Evolutionary conservation across 2,888 invertebrate genomes (phyloP), one percentile per base, ranked within the genome.

Genomic region (Cloeon dipterum): DNA sequence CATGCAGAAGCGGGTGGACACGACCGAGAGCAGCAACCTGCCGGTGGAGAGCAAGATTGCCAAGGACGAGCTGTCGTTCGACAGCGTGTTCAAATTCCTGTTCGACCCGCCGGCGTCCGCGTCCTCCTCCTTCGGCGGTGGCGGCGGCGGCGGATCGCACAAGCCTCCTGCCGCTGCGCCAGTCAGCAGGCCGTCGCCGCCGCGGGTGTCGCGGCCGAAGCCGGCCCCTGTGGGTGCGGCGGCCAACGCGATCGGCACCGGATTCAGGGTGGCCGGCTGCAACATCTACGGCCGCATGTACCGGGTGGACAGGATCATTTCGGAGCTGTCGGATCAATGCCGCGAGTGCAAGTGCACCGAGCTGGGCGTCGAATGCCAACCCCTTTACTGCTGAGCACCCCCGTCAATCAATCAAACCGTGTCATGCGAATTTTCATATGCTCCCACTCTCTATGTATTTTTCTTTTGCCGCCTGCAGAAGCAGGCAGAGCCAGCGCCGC

Each of bases 211-310:
- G 3, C 4, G 23, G 5, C 23, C 37, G 13, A 16, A 13, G 17
- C 32, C 32, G 1, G 20, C 39, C 7, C 32, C 29, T 33, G 20
- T 39, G 11, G 21, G 21, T 8, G 21, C 21, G 5, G 7, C 14
- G 14, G 29, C 29, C 5, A 14, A 18, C 8, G 13, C 26, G 17
- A 18, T 21, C 2, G 55, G 64, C 11, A 72, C 74, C 23, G 55
- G 74, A 36, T 56, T 79, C 32, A 83, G 82, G 55, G 54, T 85
- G 42, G 81, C 81, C 10, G 85, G 85, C 1, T 86, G 86, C 52
- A 86, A 86, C 56, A 85, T 86, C 47, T 85, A 85, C 49, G 86
- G 86, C 5, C 65, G 75, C 43, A 85, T 85, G 77, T 85, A 85
- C 54, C 65, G 76, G 18, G 77, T 85, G 8, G 82, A 79, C 3